A percentile compares a stretch with the other conserved stretches of the same genome.
These are phyloP conservation scores for Nematostella vectensis DNA, from an alignment of 92 coral and sea anemone genomes.

Conservation along the genomic window DNA sequence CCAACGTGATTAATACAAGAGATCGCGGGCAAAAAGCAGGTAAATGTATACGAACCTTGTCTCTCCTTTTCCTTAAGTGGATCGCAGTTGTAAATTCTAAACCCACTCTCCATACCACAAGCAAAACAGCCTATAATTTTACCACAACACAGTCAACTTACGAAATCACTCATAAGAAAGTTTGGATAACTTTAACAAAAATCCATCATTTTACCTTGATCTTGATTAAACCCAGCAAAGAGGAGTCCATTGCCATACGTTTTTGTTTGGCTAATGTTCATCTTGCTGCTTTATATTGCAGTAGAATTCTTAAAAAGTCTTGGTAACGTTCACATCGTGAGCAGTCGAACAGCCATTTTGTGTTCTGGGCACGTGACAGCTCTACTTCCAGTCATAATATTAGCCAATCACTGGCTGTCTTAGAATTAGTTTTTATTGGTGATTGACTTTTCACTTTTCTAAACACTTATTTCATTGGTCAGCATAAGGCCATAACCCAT, in stretches of 20 bases:
- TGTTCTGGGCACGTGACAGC: neutral
- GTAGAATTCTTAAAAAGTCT: neutral
- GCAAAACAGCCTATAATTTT: slow-evolving; percentile 82
- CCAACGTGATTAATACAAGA: too few relatives aligned
- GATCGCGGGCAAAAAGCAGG: too few relatives aligned
- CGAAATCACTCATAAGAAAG: neutral
- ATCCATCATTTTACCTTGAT: slow-evolving; percentile 62
- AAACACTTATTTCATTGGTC: neutral
- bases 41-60: too few relatives aligned
- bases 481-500: too few relatives aligned
- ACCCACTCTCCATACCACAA: slow-evolving; percentile 98
- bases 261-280: slow-evolving; percentile 81
- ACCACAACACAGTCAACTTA: neutral
- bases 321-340: neutral
- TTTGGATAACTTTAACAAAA: neutral
- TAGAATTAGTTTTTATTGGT: neutral
- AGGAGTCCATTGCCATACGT: slow-evolving; percentile 89
- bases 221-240: slow-evolving; percentile 93
- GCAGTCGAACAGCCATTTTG: slow-evolving; percentile 6
- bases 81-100: slow-evolving; percentile 94
- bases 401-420: neutral
- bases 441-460: neutral
- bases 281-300: slow-evolving; percentile 16
- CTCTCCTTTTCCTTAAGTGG: slow-evolving; percentile 97
- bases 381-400: neutral